A percentile compares a stretch with the other conserved stretches of the same genome.
Conservation (phyloP, 2,113 vertebrate species). For the Bufo gargarizans region DNA sequence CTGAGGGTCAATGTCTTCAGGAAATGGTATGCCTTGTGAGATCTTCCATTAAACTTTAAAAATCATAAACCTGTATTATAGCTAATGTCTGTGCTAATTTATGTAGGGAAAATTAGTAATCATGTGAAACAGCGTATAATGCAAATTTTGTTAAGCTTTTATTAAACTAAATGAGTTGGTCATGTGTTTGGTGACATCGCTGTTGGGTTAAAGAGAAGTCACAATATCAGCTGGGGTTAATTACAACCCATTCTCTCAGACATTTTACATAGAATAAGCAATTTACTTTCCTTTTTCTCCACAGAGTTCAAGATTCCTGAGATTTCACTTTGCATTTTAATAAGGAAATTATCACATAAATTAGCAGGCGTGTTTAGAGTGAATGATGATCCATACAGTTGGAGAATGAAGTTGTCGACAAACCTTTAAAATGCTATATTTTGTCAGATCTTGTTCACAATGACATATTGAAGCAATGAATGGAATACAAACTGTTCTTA, state of each 20-base stretch:
- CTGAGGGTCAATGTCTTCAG: not conserved
- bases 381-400: slow-evolving; percentile 47
- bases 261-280: slow-evolving; percentile 56
- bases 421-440: not conserved
- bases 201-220: slow-evolving; percentile 58
- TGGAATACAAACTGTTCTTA: slow-evolving; percentile 2
- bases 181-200: slow-evolving; percentile 49
- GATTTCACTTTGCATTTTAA: slow-evolving; percentile 58
- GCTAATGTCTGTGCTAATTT: slow-evolving; percentile 48
- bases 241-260: slow-evolving; percentile 47
- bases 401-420: not conserved
- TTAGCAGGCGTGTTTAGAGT: slow-evolving; percentile 52
- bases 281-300: slow-evolving; percentile 46
- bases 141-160: slow-evolving; percentile 43
- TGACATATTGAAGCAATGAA: not conserved
- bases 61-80: slow-evolving; percentile 3
- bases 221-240: slow-evolving; percentile 56
- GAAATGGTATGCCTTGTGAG: slow-evolving; percentile 15
- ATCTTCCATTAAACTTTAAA: slow-evolving; percentile 29
- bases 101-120: slow-evolving; percentile 39
- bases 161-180: slow-evolving; percentile 57
- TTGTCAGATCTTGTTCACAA: not conserved
- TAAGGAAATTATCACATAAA: slow-evolving; percentile 57
- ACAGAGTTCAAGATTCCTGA: slow-evolving; percentile 54
- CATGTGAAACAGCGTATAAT: slow-evolving; percentile 40